These are phyloP conservation scores for Harpegnathos saltator DNA, from an alignment of 1,140 invertebrate species.

Conservation along the genomic window DNA sequence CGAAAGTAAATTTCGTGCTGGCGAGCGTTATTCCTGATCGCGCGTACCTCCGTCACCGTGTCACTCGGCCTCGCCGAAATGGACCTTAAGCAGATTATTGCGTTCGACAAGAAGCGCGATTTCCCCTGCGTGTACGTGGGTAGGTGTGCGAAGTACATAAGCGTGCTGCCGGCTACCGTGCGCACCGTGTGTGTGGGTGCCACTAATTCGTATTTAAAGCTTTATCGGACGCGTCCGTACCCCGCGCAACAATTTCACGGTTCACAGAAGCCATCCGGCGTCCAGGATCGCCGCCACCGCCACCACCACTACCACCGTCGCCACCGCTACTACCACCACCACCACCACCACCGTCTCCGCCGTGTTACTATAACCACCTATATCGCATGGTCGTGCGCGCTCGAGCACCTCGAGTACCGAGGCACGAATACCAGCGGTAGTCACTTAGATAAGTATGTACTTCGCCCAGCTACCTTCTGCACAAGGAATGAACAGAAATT, in stretches of 20 bases:
- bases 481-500: constrained; percentile 51
- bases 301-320: constrained; percentile 25
- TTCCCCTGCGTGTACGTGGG: too few relatives aligned
- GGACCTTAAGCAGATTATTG: constrained; percentile 4
- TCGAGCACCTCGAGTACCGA: constrained; percentile 35
- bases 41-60: too few relatives aligned
- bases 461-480: constrained; percentile 25
- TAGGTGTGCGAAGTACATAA: background rate
- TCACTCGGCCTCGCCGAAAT: background rate
- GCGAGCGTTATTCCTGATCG: background rate
- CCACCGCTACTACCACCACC: constrained; percentile 1
- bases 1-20: background rate
- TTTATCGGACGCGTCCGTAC: constrained; percentile 80
- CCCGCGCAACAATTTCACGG: constrained; percentile 83
- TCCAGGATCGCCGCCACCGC: constrained; percentile 8
- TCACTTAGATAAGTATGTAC: constrained; percentile 61
- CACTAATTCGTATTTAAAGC: constrained; percentile 85
- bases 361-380: too few relatives aligned
- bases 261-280: constrained; percentile 78
- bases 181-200: constrained; percentile 69
- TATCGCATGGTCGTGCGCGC: constrained; percentile 63
- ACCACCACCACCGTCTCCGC: constrained; percentile 39
- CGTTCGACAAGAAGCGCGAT: background rate
- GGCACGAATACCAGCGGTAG: constrained; percentile 14
- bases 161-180: constrained; percentile 22